These are phyloP conservation scores for Cantharis lateralis DNA, from an alignment of 2,888 invertebrate genomes.

Conservation along the genomic window DNA sequence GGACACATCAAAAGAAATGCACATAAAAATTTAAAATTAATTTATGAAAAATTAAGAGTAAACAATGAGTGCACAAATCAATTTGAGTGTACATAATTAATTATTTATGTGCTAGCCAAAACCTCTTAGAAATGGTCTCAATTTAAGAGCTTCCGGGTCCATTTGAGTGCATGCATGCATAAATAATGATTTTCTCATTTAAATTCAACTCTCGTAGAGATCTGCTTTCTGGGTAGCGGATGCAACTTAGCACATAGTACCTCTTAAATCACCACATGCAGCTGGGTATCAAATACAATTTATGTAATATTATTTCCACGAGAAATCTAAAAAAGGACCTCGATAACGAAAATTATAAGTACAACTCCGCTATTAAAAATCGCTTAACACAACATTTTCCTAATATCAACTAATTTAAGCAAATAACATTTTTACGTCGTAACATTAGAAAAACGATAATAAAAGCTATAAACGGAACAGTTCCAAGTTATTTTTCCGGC, in stretches of 20 bases:
- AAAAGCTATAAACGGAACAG: neutral
- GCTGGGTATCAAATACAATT: constrained; percentile 19
- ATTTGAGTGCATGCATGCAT: constrained; percentile 31
- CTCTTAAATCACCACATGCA: constrained; percentile 24
- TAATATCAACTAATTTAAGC: neutral
- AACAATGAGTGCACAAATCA: constrained; percentile 9
- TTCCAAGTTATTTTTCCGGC: neutral
- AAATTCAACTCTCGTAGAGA: constrained; percentile 24
- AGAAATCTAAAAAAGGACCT: neutral
- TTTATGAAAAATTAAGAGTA: constrained; percentile 15
- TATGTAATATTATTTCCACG: neutral
- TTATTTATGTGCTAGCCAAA: constrained; percentile 24
- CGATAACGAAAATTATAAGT: neutral
- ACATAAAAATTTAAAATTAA: constrained; percentile 21
- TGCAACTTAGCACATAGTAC: constrained; percentile 17
- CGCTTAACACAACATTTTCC: neutral
- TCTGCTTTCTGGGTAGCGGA: constrained; percentile 18
- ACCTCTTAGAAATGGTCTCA: constrained; percentile 21
- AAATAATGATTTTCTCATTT: constrained; percentile 22
- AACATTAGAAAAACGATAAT: neutral
- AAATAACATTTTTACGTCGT: neutral
- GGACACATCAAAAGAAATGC: constrained; percentile 22
- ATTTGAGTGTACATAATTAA: constrained; percentile 16
- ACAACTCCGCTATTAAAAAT: neutral
- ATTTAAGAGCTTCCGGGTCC: constrained; percentile 30